phyloP scores from a whole-genome alignment of 2,888 invertebrate species.

The Lasioglossum pauxillum region DNA sequence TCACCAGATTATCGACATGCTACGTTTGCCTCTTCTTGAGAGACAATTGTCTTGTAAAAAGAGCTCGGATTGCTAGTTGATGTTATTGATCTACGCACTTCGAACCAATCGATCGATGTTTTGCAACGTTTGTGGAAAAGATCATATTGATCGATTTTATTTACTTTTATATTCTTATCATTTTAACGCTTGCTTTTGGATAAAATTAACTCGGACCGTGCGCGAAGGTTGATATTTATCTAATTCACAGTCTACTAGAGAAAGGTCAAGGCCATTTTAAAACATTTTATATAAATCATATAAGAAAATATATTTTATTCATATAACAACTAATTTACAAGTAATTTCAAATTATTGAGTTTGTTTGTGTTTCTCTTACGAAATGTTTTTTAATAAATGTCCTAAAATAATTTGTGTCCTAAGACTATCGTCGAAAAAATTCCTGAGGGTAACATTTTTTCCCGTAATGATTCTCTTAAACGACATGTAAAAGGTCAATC shows the following conservation, averaged over 20 bases:
- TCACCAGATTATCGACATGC: not conserved
- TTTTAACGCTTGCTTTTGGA: not conserved
- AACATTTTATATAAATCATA: not conserved
- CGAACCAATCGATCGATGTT: not conserved
- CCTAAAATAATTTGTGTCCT: too few relatives aligned
- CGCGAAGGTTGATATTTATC: slow-evolving; percentile 6
- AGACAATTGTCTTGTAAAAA: not conserved
- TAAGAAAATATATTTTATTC: not conserved
- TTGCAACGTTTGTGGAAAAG: not conserved
- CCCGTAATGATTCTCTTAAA: too few relatives aligned
- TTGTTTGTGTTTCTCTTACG: too few relatives aligned
- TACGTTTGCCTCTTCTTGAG: not conserved
- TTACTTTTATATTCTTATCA: not conserved
- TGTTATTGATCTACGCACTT: not conserved
- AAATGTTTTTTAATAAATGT: too few relatives aligned
- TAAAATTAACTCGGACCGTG: not conserved
- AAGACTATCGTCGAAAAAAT: too few relatives aligned
- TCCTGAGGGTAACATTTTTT: too few relatives aligned
- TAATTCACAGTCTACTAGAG: not conserved
- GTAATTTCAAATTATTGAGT: not conserved
- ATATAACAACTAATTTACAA: not conserved
- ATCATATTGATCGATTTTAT: not conserved
- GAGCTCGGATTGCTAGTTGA: not conserved
- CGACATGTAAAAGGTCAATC: too few relatives aligned
- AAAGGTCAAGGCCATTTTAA: not conserved